Percentiles rank a stretch among this genome's conserved stretches.
Evolutionary conservation across 2,113 vertebrate species (phyloP).

Genomic region (Illadopsis cleaveri): DNA sequence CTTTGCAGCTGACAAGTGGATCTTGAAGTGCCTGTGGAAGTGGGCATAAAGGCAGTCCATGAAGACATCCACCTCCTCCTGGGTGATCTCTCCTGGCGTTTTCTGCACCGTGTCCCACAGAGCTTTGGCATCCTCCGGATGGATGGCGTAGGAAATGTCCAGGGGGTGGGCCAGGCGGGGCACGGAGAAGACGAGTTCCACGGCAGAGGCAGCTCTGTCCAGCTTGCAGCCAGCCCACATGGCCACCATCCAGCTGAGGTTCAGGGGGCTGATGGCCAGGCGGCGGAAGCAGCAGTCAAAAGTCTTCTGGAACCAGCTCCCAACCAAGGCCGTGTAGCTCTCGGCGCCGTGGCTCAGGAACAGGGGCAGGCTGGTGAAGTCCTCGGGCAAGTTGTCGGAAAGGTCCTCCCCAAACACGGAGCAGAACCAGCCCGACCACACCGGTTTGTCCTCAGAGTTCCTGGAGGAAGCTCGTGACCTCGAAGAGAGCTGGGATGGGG

Average conservation of each 20-base stretch:
- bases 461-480: constrained; percentile 29
- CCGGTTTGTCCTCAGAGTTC: constrained; percentile 63
- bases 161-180: constrained; percentile 74
- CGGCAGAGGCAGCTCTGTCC: constrained; percentile 58
- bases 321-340: constrained; percentile 75
- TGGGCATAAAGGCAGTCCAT: constrained; percentile 85
- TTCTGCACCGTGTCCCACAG: constrained; percentile 86
- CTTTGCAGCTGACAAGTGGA: constrained; percentile 83
- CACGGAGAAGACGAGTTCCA: constrained; percentile 85
- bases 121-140: constrained; percentile 84
- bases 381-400: constrained; percentile 70
- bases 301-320: constrained; percentile 86
- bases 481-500: background rate
- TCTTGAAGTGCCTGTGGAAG: constrained; percentile 90
- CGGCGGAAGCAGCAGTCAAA: constrained; percentile 90
- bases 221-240: constrained; percentile 85
- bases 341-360: constrained; percentile 83
- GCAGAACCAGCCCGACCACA: constrained; percentile 91
- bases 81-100: constrained; percentile 72
- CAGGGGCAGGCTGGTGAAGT: constrained; percentile 87
- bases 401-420: constrained; percentile 82
- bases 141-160: constrained; percentile 82
- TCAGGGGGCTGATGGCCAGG: constrained; percentile 81
- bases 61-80: constrained; percentile 86
- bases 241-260: constrained; percentile 88